Base-by-base conservation (phyloP, 2,797 vertebrate genomes). In the Xenentodon cancila region DNA sequence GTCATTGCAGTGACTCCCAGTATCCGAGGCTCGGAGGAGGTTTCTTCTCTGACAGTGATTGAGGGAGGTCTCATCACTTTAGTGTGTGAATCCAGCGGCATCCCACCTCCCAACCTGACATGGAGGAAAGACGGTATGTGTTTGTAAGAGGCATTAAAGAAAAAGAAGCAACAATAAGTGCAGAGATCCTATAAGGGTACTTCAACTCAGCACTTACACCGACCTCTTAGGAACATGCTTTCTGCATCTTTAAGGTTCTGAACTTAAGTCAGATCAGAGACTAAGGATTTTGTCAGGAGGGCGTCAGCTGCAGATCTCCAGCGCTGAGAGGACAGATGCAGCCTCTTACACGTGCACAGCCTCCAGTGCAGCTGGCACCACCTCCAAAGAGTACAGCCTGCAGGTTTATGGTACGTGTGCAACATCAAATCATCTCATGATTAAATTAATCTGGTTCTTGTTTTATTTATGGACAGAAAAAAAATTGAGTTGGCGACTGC, bases 1-100 rank as follows among this genome's bases (percentile, higher is more conserved):
- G n/a, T 69, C 48, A 81, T 82, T 80, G 59, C 92, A 99, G 97
- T 99, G 54, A 87, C 95, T 53, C 96, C 97, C 59, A 94, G 88
- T 73, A 96, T 99, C 87, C 92, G 86, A 7, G 94, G 92, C 61
- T 96, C 95, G 8, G 94, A 94, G 46, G 91, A 94, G 54, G 84
- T 85, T 51, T 92, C 94, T 64, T 89, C 91, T 1, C 74, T 97
- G 73, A 96, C 93, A 2, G 95, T 96, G 70, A 94, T 90, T 16
- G 96, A 98, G 91, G 97, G 97, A 49, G 92, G 88, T 59, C 90
- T 95, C 55, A 92, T 95, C 68, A 95, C 92, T 69, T 87, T 99
- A 15, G 86, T 95, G 51, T 99, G 98, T 82, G 97, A 99, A 78
- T 99, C 97, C 71, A 97, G 92, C 69, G 97, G 97, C 20, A 95